Evolutionary conservation across 2,888 invertebrate genomes (phyloP).

Genomic region (Chouioia cunea): DNA sequence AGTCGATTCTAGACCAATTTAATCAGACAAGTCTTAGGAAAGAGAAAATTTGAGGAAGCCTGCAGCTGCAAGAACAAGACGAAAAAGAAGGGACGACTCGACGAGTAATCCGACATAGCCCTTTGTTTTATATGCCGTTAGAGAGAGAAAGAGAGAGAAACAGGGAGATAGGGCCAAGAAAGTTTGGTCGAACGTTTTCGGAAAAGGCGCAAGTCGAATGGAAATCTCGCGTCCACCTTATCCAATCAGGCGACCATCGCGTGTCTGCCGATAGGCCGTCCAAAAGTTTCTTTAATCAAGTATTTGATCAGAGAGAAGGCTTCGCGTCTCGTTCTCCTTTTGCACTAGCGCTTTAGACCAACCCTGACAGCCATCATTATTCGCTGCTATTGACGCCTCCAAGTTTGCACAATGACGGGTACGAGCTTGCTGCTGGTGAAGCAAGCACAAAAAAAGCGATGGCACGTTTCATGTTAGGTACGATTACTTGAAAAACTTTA

Average conservation of each 20-base stretch:
- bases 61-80: neutral
- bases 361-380: constrained; percentile 15
- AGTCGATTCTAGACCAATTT: constrained; percentile 4
- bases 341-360: neutral
- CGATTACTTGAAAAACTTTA: no score
- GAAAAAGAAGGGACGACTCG: neutral
- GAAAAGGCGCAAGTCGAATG: constrained; percentile 36
- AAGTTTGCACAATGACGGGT: neutral
- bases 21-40: constrained; percentile 5
- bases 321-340: constrained; percentile 30
- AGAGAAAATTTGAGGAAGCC: neutral
- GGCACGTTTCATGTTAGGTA: no score
- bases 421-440: neutral
- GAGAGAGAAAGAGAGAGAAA: neutral
- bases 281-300: constrained; percentile 64
- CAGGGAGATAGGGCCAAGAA: constrained; percentile 1
- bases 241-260: constrained; percentile 57
- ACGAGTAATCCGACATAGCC: constrained; percentile 5
- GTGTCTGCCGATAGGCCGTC: constrained; percentile 55
- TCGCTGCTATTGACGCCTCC: neutral
- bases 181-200: constrained; percentile 30
- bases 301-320: constrained; percentile 57
- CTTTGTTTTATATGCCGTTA: constrained; percentile 23
- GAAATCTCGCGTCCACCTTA: constrained; percentile 51
- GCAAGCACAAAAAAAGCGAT: no score